A percentile compares a stretch with the other conserved stretches of the same genome.
These are phyloP conservation scores for Rhamphomyia laevipes DNA, from an alignment of 2,888 invertebrate genomes.

Conservation along the genomic window DNA sequence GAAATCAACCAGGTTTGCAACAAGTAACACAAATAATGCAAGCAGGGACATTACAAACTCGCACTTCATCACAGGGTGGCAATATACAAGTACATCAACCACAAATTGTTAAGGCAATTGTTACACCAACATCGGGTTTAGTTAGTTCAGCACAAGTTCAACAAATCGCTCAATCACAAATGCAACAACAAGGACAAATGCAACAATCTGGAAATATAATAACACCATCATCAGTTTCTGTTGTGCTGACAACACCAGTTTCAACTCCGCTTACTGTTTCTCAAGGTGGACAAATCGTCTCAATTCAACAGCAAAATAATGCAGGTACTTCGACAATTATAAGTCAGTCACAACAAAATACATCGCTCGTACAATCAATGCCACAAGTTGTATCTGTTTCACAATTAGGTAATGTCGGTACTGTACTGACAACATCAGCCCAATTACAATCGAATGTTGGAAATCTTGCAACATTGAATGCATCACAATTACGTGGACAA, in stretches of 20 bases:
- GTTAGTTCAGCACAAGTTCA: conserved; percentile 39
- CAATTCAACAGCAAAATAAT: conserved; percentile 31
- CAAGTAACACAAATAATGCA: conserved; percentile 23
- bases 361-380: conserved; percentile 33
- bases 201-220: conserved; percentile 22
- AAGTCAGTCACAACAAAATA: conserved; percentile 20
- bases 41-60: conserved; percentile 20
- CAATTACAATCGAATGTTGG: conserved; percentile 27
- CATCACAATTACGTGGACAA: conserved; percentile 32
- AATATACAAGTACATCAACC: conserved; percentile 29
- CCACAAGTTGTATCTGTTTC: conserved; percentile 39
- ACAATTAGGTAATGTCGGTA: conserved; percentile 33
- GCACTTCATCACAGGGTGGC: conserved; percentile 19
- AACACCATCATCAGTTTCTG: conserved; percentile 32
- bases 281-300: conserved; percentile 31
- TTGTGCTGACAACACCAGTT: conserved; percentile 35
- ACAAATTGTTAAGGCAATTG: conserved; percentile 36
- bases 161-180: conserved; percentile 34
- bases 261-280: conserved; percentile 19
- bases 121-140: conserved; percentile 25
- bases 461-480: conserved; percentile 32
- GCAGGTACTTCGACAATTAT: conserved; percentile 24
- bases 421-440: conserved; percentile 34
- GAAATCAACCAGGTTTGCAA: conserved; percentile 9
- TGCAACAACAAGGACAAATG: conserved; percentile 12